Conservation (phyloP, 1,140 invertebrate species). For the Carposina sasakii region DNA sequence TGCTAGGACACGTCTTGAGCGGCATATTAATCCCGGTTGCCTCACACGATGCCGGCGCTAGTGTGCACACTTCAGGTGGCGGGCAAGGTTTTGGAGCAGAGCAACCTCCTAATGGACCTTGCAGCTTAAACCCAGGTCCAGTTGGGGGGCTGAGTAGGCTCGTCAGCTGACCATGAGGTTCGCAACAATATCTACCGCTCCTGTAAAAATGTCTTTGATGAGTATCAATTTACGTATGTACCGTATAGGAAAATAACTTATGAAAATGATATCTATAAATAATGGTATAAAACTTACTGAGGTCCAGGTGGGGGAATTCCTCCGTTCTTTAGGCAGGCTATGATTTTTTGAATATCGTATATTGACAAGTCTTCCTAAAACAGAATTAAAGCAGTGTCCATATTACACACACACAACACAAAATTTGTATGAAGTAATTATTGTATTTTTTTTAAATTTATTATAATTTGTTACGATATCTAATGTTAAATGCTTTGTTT, state of each 20-base stretch:
- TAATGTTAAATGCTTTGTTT: too few species aligned
- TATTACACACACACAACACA: too few species aligned
- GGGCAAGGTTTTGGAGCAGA: too few species aligned
- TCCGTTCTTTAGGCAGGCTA: conserved; percentile 38
- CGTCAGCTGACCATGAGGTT: conserved; percentile 36
- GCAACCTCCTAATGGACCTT: too few species aligned
- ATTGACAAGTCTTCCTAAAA: conserved; percentile 50
- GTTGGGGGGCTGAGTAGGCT: conserved; percentile 31
- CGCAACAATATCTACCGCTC: conserved; percentile 40
- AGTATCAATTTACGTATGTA: background rate
- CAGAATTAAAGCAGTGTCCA: too few species aligned
- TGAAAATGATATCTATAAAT: background rate
- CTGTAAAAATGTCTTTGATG: conserved; percentile 35
- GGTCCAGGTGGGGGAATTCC: conserved; percentile 50
- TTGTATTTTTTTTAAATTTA: too few species aligned
- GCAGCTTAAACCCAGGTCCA: conserved; percentile 13
- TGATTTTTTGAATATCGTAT: conserved; percentile 47
- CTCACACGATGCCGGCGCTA: too few species aligned
- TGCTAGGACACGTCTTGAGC: too few species aligned
- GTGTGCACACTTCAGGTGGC: too few species aligned
- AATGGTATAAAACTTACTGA: conserved; percentile 38
- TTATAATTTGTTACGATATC: too few species aligned
- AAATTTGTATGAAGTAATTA: too few species aligned
- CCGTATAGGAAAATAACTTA: background rate
- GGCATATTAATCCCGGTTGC: too few species aligned